Percentiles rank a stretch among this genome's conserved stretches.
phyloP scores from a whole-genome alignment of 1,140 invertebrate species.

The Probaryconus sp. region DNA sequence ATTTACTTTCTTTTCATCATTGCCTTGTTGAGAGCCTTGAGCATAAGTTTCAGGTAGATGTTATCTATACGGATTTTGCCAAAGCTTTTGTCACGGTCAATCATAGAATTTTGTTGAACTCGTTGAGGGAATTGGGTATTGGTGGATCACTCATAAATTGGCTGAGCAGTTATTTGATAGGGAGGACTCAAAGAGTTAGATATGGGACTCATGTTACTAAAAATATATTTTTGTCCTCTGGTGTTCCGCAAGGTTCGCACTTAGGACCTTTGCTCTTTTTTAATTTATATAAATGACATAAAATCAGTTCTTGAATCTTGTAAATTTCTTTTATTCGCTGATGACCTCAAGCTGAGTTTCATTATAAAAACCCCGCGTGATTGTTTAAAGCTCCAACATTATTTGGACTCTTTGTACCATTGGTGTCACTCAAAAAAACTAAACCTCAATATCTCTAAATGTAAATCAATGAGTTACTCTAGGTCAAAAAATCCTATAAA shows the following conservation, averaged over 20 bases:
- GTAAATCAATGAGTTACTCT: conserved; percentile 14
- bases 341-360: conserved; percentile 1
- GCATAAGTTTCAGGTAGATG: neutral
- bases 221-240: too few relatives aligned
- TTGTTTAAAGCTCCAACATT: too few relatives aligned
- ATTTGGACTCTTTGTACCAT: too few relatives aligned
- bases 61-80: too few relatives aligned
- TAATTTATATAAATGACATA: neutral
- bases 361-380: neutral
- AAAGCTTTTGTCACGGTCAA: too few relatives aligned
- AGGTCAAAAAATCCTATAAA: neutral
- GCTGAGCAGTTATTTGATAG: neutral
- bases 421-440: too few relatives aligned
- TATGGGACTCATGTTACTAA: too few relatives aligned
- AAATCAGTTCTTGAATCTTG: neutral
- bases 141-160: conserved; percentile 2
- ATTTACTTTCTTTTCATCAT: conserved; percentile 6
- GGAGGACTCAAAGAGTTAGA: too few relatives aligned
- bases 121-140: too few relatives aligned
- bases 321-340: conserved; percentile 1
- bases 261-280: too few relatives aligned
- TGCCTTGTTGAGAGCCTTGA: conserved; percentile 9
- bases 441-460: neutral
- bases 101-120: neutral
- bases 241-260: too few relatives aligned